A percentile compares a stretch with the other conserved stretches of the same genome.
Evolutionary conservation across 2,113 vertebrate genomes (phyloP).

Genomic region (Pipa parva): DNA sequence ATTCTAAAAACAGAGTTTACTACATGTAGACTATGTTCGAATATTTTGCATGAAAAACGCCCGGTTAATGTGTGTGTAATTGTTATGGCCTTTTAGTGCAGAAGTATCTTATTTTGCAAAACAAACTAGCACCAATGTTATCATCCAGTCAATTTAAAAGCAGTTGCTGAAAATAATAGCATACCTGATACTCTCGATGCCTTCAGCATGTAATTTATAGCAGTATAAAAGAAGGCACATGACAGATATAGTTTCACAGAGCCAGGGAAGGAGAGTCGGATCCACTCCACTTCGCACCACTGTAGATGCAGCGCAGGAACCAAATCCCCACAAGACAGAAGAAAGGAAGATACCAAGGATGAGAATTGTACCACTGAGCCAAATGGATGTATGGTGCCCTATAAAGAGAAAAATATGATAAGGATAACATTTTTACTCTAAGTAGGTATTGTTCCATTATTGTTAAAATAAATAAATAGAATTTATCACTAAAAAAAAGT

Average conservation of each 20-base stretch:
- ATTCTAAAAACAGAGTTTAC: too few relatives aligned
- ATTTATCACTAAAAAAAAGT: not conserved
- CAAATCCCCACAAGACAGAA: constrained; percentile 10
- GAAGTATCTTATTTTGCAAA: not conserved
- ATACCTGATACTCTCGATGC: constrained; percentile 2
- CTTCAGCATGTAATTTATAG: not conserved
- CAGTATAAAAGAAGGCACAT: not conserved
- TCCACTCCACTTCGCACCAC: not conserved
- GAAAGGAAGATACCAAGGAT: not conserved
- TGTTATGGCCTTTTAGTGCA: not conserved
- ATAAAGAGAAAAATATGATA: not conserved
- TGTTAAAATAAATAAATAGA: too few relatives aligned
- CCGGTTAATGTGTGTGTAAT: too few relatives aligned
- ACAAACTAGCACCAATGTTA: not conserved
- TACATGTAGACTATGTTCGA: too few relatives aligned
- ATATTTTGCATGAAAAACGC: too few relatives aligned
- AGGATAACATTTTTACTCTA: too few relatives aligned
- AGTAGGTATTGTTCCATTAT: too few relatives aligned
- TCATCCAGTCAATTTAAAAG: not conserved
- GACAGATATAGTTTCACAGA: constrained; percentile 1
- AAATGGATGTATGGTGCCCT: not conserved
- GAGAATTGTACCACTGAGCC: not conserved
- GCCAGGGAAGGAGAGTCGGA: constrained; percentile 18
- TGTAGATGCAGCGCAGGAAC: constrained; percentile 1
- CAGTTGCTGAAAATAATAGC: too few relatives aligned